Percentiles rank a stretch among this genome's conserved stretches.
These are phyloP conservation scores for Oscheius onirici DNA, from an alignment of 2,888 invertebrate genomes.

Conservation along the genomic window DNA sequence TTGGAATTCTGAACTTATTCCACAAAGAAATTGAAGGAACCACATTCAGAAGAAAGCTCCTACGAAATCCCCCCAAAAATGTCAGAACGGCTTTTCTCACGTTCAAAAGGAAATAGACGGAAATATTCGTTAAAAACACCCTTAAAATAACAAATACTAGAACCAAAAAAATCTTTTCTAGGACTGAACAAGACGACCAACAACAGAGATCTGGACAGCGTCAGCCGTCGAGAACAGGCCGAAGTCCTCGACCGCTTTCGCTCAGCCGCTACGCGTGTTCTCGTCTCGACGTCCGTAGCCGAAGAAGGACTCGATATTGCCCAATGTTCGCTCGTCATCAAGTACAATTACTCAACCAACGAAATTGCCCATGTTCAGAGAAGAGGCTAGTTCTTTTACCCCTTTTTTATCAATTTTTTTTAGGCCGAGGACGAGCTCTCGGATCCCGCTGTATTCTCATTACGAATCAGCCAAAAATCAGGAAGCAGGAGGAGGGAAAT, in stretches of 20 bases:
- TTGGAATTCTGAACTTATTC: no score
- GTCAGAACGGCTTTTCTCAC: no score
- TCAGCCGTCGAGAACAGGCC: constrained; percentile 34
- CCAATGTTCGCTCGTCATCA: constrained; percentile 58
- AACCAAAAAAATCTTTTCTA: not conserved
- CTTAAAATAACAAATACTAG: no score
- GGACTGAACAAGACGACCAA: no score
- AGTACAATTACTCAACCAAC: constrained; percentile 59
- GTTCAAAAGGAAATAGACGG: no score
- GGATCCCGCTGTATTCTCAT: constrained; percentile 44
- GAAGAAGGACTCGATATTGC: constrained; percentile 61
- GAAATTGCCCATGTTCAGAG: constrained; percentile 62
- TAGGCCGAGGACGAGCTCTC: constrained; percentile 47
- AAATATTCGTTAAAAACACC: no score
- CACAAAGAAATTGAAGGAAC: no score
- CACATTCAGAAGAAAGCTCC: no score
- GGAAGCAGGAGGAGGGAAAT: constrained; percentile 42
- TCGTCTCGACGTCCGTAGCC: constrained; percentile 57
- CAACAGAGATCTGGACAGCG: not conserved
- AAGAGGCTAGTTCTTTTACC: constrained; percentile 41
- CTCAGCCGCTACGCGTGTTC: constrained; percentile 35
- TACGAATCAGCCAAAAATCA: constrained; percentile 35
- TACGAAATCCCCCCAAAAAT: no score
- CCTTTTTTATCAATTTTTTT: not conserved
- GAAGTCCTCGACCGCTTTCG: constrained; percentile 19